Evolutionary conservation across 2,113 vertebrate species (phyloP).

Genomic region (Serinus canaria): DNA sequence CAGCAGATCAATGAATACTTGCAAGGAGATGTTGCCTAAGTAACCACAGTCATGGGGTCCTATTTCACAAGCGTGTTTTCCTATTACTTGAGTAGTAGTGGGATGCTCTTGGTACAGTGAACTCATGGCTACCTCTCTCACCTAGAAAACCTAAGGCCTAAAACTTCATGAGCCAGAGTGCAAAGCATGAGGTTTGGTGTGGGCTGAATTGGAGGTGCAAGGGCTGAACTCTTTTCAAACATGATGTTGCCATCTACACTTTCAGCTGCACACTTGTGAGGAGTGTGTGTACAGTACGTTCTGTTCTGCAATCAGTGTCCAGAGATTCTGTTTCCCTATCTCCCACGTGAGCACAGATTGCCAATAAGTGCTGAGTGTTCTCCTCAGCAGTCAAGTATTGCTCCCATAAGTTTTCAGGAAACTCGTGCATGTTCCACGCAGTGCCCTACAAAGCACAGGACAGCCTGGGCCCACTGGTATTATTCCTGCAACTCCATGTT

Average conservation of each 20-base stretch:
- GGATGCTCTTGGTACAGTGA: background rate
- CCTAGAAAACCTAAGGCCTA: background rate
- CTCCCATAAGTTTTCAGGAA: background rate
- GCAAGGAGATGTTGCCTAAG: conserved; percentile 24
- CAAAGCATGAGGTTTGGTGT: background rate
- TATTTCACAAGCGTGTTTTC: background rate
- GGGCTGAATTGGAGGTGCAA: background rate
- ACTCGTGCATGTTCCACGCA: background rate
- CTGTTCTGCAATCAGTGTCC: background rate
- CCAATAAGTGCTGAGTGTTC: background rate
- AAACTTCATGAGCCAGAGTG: background rate
- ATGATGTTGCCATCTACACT: background rate
- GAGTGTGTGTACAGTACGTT: background rate
- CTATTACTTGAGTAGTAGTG: background rate
- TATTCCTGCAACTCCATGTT: background rate
- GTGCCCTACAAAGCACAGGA: background rate
- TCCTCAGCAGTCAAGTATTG: background rate
- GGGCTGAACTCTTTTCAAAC: background rate
- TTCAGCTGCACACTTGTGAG: background rate
- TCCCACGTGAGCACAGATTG: background rate
- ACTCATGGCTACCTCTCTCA: background rate
- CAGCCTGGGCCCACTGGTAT: accelerated
- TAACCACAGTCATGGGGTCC: background rate
- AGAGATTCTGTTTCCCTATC: background rate
- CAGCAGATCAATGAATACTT: conserved; percentile 46